Base-by-base conservation (phyloP, 2,888 invertebrate species). In the Dynastes hyllus region DNA sequence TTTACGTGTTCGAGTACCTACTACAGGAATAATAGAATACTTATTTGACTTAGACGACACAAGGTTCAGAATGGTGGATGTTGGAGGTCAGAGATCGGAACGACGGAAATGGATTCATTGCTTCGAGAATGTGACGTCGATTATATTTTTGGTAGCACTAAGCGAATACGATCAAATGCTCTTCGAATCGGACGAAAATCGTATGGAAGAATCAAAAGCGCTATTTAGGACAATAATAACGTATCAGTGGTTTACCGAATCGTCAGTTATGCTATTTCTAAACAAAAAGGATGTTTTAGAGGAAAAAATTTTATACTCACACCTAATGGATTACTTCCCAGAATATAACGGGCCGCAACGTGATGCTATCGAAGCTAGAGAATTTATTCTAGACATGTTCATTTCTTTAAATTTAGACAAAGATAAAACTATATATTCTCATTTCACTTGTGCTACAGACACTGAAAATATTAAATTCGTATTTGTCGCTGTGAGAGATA, bases 371-470 rank as follows among this genome's bases (percentile, higher is more conserved):
- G 95, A 98, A 90, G 99, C 99, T 90, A 95, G 99, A 91, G 99
- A 99, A 92, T 99, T 99, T 92, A 99, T 99, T 89, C 94, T 99
- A 90, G 96, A 98, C 92, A 99, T 99, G 99, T 99, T 99, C 93
- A 99, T 98, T 91, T 99, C 99, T 92, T 95, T 99, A 91, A 99
- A 99, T 92, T 99, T 99, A 85, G 99, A 99, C 92, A 97, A 97
- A 87, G 99, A 99, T 94, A 99, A 99, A 93, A 99, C 99, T 89
- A 99, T 99, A 92, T 99, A 99, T 93, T 99, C 99, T 91, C 99
- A 99, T 93, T 99, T 99, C 93, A 99, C 99, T 88, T 99, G 99
- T 94, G 99, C 99, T 92, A 99, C 99, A 95, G 99, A 99, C 93
- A 99, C 99, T 89, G 99, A 99, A 91, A 99, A 99, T 93, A 99